Base-by-base conservation (phyloP, 2,888 invertebrate species). In the Pharmacophagus antenor region DNA sequence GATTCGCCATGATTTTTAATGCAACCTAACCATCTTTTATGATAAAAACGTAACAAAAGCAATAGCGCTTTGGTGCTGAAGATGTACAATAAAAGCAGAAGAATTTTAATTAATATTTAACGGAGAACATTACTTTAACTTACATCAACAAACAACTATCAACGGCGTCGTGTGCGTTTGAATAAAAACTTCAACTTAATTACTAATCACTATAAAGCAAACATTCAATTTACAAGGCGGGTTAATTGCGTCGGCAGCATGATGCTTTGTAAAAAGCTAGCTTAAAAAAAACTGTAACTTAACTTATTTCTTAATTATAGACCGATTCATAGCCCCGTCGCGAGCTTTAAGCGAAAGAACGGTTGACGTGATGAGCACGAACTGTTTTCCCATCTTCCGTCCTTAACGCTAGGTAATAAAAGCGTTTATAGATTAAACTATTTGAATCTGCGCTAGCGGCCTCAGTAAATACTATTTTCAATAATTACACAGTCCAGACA, bases 281-380 rank as follows among this genome's bases (percentile, higher is more conserved):
- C 84, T 82, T n/a, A n/a, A n/a, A 85, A 90, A 80, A 89, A 88
- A 88, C 84, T 79, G 83, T 86, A 88, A 86, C 87, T 89, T 84
- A 85, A 86, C 86, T 89, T 89, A 90, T 88, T 90, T 89, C 89
- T 90, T 89, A 90, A 90, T 90, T 90, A 89, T 90, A 90, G 86
- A 85, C 85, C 83, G 85, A 88, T 86, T 88, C 88, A 82, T 85
- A 84, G 85, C 79, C 73, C 80, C 79, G 82, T 85, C 84, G 82
- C 80, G 77, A 71, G 83, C 78, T 77, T 81, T 82, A 80, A 82
- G 82, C 80, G 79, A 76, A 46, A 47, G 79, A 63, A 62, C 59
- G 75, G 73, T 73, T 79, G 76, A 74, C 74, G 78, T 78, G 80
- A 79, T 74, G 74, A 68, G 70, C 72, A 63, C 62, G 63, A 66